A percentile compares a stretch with the other conserved stretches of the same genome.
phyloP scores from a whole-genome alignment of 2,888 invertebrate genomes.

The Hymenopus coronatus region DNA sequence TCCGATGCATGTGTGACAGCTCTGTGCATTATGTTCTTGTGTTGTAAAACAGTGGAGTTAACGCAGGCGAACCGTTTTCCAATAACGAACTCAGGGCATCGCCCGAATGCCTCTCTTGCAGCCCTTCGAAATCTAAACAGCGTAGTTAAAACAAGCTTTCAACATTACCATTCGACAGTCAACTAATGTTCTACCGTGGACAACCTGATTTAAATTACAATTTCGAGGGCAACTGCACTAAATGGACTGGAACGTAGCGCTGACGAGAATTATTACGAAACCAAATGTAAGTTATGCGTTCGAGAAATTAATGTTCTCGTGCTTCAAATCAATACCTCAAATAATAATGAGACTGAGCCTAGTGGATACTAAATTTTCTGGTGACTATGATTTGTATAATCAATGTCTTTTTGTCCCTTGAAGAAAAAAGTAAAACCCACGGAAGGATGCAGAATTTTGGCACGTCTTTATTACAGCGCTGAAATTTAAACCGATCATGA shows the following conservation, averaged over 20 bases:
- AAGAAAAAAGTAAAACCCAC: too few species aligned
- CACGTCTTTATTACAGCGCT: too few species aligned
- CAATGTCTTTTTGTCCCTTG: too few species aligned
- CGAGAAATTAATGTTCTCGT: background rate
- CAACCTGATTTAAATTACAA: background rate
- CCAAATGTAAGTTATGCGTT: background rate
- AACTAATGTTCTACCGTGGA: background rate
- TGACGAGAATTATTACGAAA: background rate
- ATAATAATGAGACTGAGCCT: background rate
- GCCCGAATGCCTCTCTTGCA: background rate
- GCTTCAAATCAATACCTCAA: background rate
- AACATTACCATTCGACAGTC: background rate
- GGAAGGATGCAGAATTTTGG: too few species aligned
- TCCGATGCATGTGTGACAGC: background rate
- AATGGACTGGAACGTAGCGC: background rate
- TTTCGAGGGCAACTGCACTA: background rate
- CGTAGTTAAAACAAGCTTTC: background rate
- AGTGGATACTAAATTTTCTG: background rate
- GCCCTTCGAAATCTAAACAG: background rate
- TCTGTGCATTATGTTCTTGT: background rate
- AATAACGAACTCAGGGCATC: background rate
- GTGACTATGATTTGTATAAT: background rate
- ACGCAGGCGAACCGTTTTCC: background rate
- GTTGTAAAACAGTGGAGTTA: background rate
- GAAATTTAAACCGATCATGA: too few species aligned